Evolutionary conservation across 2,888 invertebrate genomes (phyloP).

Genomic region (Thymelicus sylvestris): DNA sequence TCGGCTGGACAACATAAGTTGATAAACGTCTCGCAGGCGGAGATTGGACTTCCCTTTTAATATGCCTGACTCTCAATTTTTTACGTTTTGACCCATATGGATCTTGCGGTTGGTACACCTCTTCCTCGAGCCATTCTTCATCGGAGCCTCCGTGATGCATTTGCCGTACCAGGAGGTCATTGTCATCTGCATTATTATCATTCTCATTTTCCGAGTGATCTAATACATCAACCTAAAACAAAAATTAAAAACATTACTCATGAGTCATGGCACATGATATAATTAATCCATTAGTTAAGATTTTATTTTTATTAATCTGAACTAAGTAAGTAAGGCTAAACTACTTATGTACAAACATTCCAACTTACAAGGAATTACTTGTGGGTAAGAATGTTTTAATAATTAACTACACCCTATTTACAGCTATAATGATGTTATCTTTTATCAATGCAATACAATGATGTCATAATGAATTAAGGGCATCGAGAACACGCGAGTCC

Average conservation of each 20-base stretch:
- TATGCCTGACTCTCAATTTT: slow-evolving; percentile 55
- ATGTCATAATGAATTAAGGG: background rate
- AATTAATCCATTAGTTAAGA: background rate
- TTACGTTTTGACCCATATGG: slow-evolving; percentile 63
- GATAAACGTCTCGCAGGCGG: slow-evolving; percentile 51
- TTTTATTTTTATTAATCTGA: background rate
- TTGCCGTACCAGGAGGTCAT: slow-evolving; percentile 42
- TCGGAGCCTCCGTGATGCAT: slow-evolving; percentile 64
- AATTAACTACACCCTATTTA: background rate
- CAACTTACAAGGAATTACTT: background rate
- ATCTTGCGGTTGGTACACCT: slow-evolving; percentile 63
- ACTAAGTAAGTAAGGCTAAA: background rate
- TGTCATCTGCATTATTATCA: slow-evolving; percentile 52
- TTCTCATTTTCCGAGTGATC: slow-evolving; percentile 59
- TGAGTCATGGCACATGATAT: too few relatives aligned
- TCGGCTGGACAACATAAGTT: slow-evolving; percentile 39
- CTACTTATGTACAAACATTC: background rate
- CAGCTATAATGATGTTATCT: background rate
- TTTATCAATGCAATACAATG: background rate
- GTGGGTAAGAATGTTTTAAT: background rate
- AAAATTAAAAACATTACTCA: background rate
- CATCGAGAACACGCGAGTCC: background rate
- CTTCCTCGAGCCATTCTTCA: slow-evolving; percentile 78
- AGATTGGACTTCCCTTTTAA: slow-evolving; percentile 69
- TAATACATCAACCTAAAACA: slow-evolving; percentile 64